Base-by-base conservation (phyloP, 2,113 vertebrate species). In the Tapirus terrestris region DNA sequence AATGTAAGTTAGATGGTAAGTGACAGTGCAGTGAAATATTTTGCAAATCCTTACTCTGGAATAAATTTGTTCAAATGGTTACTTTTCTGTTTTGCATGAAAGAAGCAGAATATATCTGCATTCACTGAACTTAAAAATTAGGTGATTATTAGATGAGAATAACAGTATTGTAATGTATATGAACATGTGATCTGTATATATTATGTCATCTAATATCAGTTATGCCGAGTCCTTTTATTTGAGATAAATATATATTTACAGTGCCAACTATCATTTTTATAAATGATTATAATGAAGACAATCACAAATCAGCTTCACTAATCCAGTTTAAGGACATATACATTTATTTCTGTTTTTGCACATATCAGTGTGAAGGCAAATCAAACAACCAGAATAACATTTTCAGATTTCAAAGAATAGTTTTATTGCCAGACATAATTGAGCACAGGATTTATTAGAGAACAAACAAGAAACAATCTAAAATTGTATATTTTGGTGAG, bases 361-460 rank as follows among this genome's bases (percentile, higher is more conserved):
- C 79, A 63, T 76, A 73, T n/a, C 31, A 67, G 0, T 48, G 5
- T 83, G 17, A 90, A 63, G 8, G 31, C 51, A 83, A 76, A 39
- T 90, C 6, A 67, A 43, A 73, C 6, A n/a, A 79, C 9, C 7
- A 51, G 43, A 67, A 8, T 73, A 27, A 73, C 6, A 90, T 95
- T 89, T 96, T 90, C 23, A 88, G 31, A 80, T 92, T 96, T 96
- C 29, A 94, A 0, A 87, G 45, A 95, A 89, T 56, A 89, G 56
- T 89, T 89, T 97, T 70, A 89, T 85, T 88, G 31, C 31, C 56
- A 75, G 6, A 72, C 58, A 83, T 29, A 61, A n/a, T 56, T 88
- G n/a, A 68, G 21, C 5, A n/a, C 23, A n/a, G 14, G 2, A 60
- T 84, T 90, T 89, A 36, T 83, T 87, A 70, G 12, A 96, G 43